A percentile compares a stretch with the other conserved stretches of the same genome.
phyloP scores from a whole-genome alignment of 2,113 vertebrate species.

The Proteles cristata region DNA sequence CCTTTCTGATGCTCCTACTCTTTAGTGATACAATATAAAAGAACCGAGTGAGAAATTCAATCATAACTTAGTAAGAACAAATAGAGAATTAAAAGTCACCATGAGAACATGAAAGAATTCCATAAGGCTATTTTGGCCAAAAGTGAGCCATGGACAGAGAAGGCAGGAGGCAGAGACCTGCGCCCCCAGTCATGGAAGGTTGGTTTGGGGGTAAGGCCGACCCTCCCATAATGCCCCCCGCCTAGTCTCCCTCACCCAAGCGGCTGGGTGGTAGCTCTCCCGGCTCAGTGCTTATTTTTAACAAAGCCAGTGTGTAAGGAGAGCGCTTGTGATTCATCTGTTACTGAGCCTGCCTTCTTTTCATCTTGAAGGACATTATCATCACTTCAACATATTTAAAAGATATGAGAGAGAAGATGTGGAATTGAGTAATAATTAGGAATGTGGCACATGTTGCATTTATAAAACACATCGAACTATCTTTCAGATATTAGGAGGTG shows the following conservation, averaged over 20 bases:
- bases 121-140: background rate
- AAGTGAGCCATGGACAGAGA: background rate
- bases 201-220: background rate
- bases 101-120: background rate
- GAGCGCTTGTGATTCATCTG: background rate
- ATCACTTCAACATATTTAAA: constrained; percentile 40
- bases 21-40: background rate
- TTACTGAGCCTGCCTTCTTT: background rate
- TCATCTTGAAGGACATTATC: constrained; percentile 47
- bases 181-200: background rate
- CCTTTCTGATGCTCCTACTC: background rate
- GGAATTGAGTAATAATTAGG: constrained; percentile 57
- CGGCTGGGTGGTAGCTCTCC: background rate
- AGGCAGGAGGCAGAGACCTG: background rate
- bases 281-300: background rate
- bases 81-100: background rate
- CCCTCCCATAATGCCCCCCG: accelerated
- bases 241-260: background rate
- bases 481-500: constrained; percentile 66
- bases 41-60: background rate
- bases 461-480: constrained; percentile 62
- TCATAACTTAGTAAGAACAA: background rate
- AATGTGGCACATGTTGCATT: constrained; percentile 66
- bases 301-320: background rate
- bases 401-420: constrained; percentile 14